Evolutionary conservation across 2,888 invertebrate genomes (phyloP), one percentile per base, ranked within the genome.

Genomic region (Tuta absoluta): DNA sequence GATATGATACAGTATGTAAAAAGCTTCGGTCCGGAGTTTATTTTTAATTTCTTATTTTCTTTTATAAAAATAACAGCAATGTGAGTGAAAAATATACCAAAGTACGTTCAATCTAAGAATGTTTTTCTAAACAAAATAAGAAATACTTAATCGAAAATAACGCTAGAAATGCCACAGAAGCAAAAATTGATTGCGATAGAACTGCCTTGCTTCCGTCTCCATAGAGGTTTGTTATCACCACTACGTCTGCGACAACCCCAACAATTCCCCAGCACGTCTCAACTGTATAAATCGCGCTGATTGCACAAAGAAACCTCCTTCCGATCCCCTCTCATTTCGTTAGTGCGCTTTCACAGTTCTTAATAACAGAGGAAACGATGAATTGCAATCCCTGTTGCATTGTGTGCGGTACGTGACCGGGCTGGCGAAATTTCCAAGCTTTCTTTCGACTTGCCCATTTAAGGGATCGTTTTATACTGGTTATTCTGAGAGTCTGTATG

Each of bases 261-360:
- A n/a, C 33, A 24, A 53, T 12, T 28, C 45, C 74, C 71, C 73
- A 74, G 77, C 80, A 75, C 77, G 75, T 74, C 74, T 23, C 48
- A 38, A 19, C 59, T 21, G 62, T 23, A 86, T 84, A 84, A 89
- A 88, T 84, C 82, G 77, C 82, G 69, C 82, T 90, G 90, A 90
- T 90, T 90, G 90, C 86, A 87, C 90, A 90, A 90, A 90, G 89
- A 45, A 45, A 45, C 45, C 82, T 81, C 73, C 82, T 80, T 76
- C 71, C 80, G 76, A 76, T 79, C 82, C 84, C 84, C 85, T 84
- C 82, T 86, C 84, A 89, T 89, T 80, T 86, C 45, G 63, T 62
- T 63, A 51, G 49, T 33, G 24, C 37, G 63, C 57, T 41, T 78
- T 77, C 75, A 78, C 72, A 76, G 71, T 79, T 82, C 82, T 81